Base-by-base conservation (phyloP, 2,888 invertebrate genomes). In the Stenolophus ochropezus region DNA sequence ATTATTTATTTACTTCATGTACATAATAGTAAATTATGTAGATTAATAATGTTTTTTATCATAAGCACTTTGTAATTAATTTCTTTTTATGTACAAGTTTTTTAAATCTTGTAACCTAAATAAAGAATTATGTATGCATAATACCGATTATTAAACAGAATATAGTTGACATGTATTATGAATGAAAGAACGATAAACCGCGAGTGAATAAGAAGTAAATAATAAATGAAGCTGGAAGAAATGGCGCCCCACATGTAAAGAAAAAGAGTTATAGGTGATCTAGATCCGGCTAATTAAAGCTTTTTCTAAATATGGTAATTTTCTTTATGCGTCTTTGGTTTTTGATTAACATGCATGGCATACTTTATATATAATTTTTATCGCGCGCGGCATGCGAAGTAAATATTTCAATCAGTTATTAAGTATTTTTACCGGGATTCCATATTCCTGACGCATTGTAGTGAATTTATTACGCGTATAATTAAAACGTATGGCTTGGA, bases 401-500 rank as follows among this genome's bases (percentile, higher is more conserved):
- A 42, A 42, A 42, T 42, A 42, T 42, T 42, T 42, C 33, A 42
- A 42, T 42, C 33, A 42, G 33, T 42, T 42, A 42, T 42, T 42
- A 42, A 42, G 33, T 42, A 11, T 42, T 42, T 42, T 42, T 42
- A 11, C 11, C 33, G 33, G 8, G 33, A 42, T 42, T 42, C 8
- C 33, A 11, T 42, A 42, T 42, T 42, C 33, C 33, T 42, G 33
- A 42, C 33, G 33, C 33, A 42, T 42, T 42, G 33, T 42, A 42
- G 33, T 42, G 11, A 42, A 42, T 42, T 42, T 42, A 42, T 42
- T 42, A 42, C 11, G 8, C 33, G 33, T 42, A n/a, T 65, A 65
- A 65, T 65, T 65, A 65, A 65, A 65, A 65, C 27, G 65, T 65
- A 65, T 65, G 65, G 65, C 27, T 65, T 65, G 65, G 65, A 65